Base-by-base conservation (phyloP, 2,888 invertebrate species). In the Rhamnusium bicolor region DNA sequence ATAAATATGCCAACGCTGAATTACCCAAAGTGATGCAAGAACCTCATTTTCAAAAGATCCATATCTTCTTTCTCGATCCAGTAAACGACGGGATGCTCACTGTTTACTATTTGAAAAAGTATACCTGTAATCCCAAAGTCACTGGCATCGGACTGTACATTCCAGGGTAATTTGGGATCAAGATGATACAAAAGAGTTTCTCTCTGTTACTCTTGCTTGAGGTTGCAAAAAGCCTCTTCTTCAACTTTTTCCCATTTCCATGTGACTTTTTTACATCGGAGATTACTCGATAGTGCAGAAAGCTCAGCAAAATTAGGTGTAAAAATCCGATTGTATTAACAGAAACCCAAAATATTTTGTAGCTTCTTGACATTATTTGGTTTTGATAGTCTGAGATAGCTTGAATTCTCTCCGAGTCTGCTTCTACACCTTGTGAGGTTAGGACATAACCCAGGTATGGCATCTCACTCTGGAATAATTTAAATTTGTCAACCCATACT, bases 361-460 rank as follows among this genome's bases (percentile, higher is more conserved):
- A n/a, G n/a, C n/a, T n/a, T n/a, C n/a, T n/a, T n/a, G n/a, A n/a
- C n/a, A n/a, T n/a, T n/a, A n/a, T n/a, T n/a, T n/a, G n/a, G n/a
- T n/a, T n/a, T n/a, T n/a, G n/a, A n/a, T n/a, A n/a, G n/a, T n/a
- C n/a, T 12, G 29, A 7, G 12, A 82, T 80, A 0, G 75, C 73
- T 3, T 69, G 40, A 6, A 78, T 66, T 29, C 81, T 78, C 1
- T 69, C 62, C 0, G 78, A 75, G 32, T 82, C 79, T 0, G 77
- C 72, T 3, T 29, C 18, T 0, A 81, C 75, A 2, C 82, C 82
- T 4, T 72, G 60, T 1, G 69, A 2, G 0, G 69, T 70, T 0
- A 82, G 47, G 0, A 80, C 69, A 46, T 82, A 77, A 1, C 80
- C 79, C 10, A 82, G 27, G 58, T 79, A 82, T 1, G 14, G 16